Evolutionary conservation across 2,888 invertebrate species (phyloP), one percentile per base, ranked within the genome.

Genomic region (Eupeodes luniger): DNA sequence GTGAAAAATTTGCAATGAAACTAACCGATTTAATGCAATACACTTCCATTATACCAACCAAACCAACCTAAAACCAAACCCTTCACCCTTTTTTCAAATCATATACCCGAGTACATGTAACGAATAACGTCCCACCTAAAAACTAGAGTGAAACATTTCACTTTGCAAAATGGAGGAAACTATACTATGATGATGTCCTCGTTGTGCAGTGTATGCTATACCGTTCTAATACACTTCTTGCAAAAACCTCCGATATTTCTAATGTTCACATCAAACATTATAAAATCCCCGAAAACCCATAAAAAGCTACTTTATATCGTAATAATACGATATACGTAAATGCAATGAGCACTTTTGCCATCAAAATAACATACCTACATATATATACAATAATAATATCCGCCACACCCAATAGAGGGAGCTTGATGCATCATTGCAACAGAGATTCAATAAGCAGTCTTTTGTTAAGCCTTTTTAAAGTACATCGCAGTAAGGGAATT

Each of bases 261-360:
- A 87, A 87, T 87, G 87, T 84, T 83, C 87, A 59, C 88, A 88
- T 85, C 88, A 88, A 88, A 75, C 85, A 85, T 85, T 88, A 88
- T 75, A 85, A 85, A 88, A 88, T 88, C 88, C 88, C 88, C 72
- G 66, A 85, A 88, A 88, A 78, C 49, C 77, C 85, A 85, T 88
- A 88, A 88, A 88, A 85, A 81, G 84, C 85, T 88, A 88, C 81
- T 88, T 88, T 88, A 88, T 88, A 53, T 84, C 64, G 85, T 88
- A 81, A 88, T 88, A 88, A 88, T 88, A 87, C 82, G 40, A 40
- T 40, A 40, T 47, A 59, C 59, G 85, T 88, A 84, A 81, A 88
- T 88, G 80, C 84, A 84, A 87, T 76, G 86, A 76, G 83, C 72
- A 78, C 78, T 78, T 47, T 14, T 49, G 49, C 10, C 11, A 47